Evolutionary conservation across 2,113 vertebrate genomes (phyloP).

Genomic region (Merops nubicus): DNA sequence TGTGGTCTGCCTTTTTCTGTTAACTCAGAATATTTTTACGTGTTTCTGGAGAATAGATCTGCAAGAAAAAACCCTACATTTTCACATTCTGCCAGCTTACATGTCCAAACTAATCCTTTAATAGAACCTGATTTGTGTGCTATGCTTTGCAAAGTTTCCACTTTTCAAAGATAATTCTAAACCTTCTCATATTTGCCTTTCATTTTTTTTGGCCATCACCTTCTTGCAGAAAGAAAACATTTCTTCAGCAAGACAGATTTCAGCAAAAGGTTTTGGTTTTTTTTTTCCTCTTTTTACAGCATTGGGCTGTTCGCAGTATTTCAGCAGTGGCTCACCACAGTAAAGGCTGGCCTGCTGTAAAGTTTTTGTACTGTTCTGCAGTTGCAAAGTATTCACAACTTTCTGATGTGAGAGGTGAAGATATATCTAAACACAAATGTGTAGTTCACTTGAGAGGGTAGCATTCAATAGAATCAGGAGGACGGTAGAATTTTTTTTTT

Average conservation of each 20-base stretch:
- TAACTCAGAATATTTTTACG: not conserved
- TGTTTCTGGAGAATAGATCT: not conserved
- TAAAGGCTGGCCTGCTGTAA: not conserved
- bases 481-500: not conserved
- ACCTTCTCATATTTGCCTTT: not conserved
- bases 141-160: not conserved
- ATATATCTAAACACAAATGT: not conserved
- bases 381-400: not conserved
- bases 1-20: not conserved
- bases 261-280: not conserved
- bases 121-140: not conserved
- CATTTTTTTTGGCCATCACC: not conserved
- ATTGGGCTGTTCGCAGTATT: not conserved
- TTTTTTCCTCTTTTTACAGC: not conserved
- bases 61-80: accelerated
- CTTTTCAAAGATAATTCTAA: slow-evolving; percentile 6
- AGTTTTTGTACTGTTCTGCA: not conserved
- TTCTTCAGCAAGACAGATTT: not conserved
- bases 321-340: not conserved
- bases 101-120: not conserved
- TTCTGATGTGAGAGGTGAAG: not conserved
- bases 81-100: not conserved
- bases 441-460: not conserved
- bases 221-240: not conserved
- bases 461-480: not conserved